phyloP scores from a whole-genome alignment of 1,140 invertebrate genomes.

The Delia radicum region DNA sequence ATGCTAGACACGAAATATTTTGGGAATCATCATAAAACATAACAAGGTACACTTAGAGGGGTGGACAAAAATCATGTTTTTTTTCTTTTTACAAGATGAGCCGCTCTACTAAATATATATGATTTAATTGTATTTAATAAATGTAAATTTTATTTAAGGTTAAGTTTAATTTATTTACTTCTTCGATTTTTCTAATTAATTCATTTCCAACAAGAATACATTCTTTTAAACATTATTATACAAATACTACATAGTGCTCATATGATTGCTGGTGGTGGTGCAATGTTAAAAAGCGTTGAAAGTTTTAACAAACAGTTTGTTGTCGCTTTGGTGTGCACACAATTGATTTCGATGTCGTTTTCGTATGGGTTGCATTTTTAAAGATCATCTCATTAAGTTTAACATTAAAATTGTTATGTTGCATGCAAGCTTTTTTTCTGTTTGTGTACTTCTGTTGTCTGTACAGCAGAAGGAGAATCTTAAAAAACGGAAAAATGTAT shows the following conservation, averaged over 20 bases:
- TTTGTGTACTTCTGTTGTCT: background rate
- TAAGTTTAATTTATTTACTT: too few relatives aligned
- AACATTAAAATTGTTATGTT: constrained; percentile 24
- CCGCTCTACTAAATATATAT: too few relatives aligned
- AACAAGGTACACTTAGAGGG: too few relatives aligned
- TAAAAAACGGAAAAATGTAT: background rate
- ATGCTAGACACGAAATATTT: too few relatives aligned
- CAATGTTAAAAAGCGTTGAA: constrained; percentile 7
- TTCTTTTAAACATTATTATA: too few relatives aligned
- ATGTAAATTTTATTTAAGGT: too few relatives aligned
- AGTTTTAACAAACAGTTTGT: constrained; percentile 17
- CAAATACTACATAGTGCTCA: background rate
- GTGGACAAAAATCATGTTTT: too few relatives aligned
- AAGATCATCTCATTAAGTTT: constrained; percentile 51
- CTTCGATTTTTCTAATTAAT: too few relatives aligned
- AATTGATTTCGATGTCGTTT: constrained; percentile 32
- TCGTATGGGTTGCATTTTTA: constrained; percentile 1
- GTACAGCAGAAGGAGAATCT: background rate
- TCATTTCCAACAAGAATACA: too few relatives aligned
- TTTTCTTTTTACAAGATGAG: too few relatives aligned
- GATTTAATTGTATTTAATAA: too few relatives aligned
- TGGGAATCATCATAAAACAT: too few relatives aligned
- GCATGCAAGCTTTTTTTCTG: constrained; percentile 25
- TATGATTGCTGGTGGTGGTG: background rate
- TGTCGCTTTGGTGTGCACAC: constrained; percentile 8